Evolutionary conservation across 2,888 invertebrate genomes (phyloP), one percentile per base, ranked within the genome.

Genomic region (Rhingia campestris): DNA sequence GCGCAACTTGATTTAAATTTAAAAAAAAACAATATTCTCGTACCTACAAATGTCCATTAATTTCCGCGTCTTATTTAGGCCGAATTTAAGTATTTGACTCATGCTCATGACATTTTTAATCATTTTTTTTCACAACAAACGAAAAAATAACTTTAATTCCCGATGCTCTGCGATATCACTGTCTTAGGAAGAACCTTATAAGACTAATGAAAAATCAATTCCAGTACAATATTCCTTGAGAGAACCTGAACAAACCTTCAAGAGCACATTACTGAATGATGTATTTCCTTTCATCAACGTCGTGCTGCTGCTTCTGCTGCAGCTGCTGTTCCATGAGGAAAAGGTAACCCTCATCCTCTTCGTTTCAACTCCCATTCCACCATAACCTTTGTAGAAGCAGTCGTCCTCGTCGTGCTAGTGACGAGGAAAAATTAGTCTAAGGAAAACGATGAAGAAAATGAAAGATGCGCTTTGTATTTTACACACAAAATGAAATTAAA

Each of bases 371-470:
- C 43, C 10, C 33, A 72, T 53, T 49, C 63, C 63, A 37, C n/a
- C 70, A 10, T 51, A n/a, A 7, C 4, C 7, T 14, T 12, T 14
- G 51, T 35, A 33, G 14, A 41, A 10, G 53, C 43, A 7, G 9
- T 53, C 14, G 35, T 45, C 54, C 12, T 7, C 45, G 9, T 70
- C 54, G 61, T 82, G 73, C 73, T 43, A 75, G 70, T 84, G 84
- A 84, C 80, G 80, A 80, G 84, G 84, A 84, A 84, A 84, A 84
- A 84, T 84, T 84, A 84, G 84, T 84, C 80, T 84, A 66, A 84
- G 70, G 54, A 74, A 74, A 84, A 70, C 74, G 84, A 70, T 79
- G 66, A 80, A 84, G 84, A 84, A 84, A 84, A 84, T 84, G 84
- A 84, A 84, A 75, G 80, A 84, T 84, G 84, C 75, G 74, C 82